phyloP scores from a whole-genome alignment of 2,888 invertebrate genomes.

The Tachystola acroxantha region DNA sequence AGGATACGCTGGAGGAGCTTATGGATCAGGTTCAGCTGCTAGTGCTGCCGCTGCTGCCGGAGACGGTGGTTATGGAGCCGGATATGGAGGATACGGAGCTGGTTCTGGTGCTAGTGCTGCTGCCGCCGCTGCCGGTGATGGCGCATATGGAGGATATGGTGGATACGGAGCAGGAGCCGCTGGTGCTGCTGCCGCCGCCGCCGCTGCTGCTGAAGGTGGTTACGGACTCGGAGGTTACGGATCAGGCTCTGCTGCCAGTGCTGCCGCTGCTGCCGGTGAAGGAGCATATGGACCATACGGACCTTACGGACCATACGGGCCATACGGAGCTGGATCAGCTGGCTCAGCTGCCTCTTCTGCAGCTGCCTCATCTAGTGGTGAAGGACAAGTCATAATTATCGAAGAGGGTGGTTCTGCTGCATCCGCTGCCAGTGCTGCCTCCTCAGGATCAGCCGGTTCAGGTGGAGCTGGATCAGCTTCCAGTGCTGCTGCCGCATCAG shows the following conservation, averaged over 20 bases:
- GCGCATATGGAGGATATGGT: constrained; percentile 4
- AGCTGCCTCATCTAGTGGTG: background rate
- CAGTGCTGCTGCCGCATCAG: constrained; percentile 1
- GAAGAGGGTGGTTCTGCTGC: background rate
- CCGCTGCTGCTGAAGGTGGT: background rate
- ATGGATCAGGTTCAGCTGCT: background rate
- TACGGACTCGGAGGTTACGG: constrained; percentile 2
- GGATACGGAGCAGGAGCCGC: constrained; percentile 1
- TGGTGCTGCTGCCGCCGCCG: constrained; percentile 1
- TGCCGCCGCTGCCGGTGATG: constrained; percentile 2
- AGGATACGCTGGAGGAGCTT: background rate
- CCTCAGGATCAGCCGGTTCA: background rate
- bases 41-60: constrained; percentile 1
- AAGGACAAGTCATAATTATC: background rate
- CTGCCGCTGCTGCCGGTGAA: constrained; percentile 1
- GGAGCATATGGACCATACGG: constrained; percentile 2
- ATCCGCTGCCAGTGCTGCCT: constrained; percentile 2
- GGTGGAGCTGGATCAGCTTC: background rate
- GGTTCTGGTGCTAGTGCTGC: constrained; percentile 7
- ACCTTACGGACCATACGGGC: constrained; percentile 5
- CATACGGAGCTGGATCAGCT: background rate
- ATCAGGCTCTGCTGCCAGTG: background rate
- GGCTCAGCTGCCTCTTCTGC: constrained; percentile 1
- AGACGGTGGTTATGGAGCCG: no score
- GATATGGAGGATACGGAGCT: constrained; percentile 2